Evolutionary conservation across 1,140 invertebrate species (phyloP), one percentile per base, ranked within the genome.

Genomic region (Liolophura sinensis): DNA sequence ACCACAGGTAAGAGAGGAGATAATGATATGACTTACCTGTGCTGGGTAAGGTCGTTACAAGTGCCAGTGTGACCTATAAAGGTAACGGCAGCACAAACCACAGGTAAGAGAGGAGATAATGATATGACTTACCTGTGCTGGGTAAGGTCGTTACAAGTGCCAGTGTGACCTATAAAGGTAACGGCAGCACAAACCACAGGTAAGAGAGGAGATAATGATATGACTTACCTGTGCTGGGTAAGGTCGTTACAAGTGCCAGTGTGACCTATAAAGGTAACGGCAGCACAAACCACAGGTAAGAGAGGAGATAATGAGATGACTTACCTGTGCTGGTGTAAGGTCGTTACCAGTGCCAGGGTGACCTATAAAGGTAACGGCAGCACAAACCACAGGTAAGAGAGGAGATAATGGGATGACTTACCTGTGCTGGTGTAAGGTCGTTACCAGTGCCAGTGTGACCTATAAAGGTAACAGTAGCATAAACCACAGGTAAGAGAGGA

Each of bases 151-250:
- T 87, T 81, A 47, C 89, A 89, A 27, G 85, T 80, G 20, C 84
- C 77, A 20, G 90, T 85, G 69, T 91, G 88, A n/a, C 86, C 83
- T 20, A 91, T 77, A 72, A 92, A 89, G 1, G 89, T 90, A 50
- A 89, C 79, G 59, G 90, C 88, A 9, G 87, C 85, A 0, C 89
- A 86, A 56, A 91, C 84, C 51, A 89, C 83, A 16, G 90, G 89
- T 49, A 91, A 85, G 40, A 90, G 85, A 18, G 88, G 86, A 48
- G 88, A 85, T 31, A 89, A 77, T 7, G 90, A 89, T 48, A 88
- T 86, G 68, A n/a, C 49, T 14, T 50, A 50, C 49, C n/a, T 50
- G 49, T 12, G n/a, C 12, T 50, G n/a, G 49, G 49, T 14, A 50
- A 50, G 12, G 12, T 14, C 12, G 12, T 14, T 14, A 50, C 12